phyloP scores from a whole-genome alignment of 2,888 invertebrate species.

The Sympetrum striolatum region DNA sequence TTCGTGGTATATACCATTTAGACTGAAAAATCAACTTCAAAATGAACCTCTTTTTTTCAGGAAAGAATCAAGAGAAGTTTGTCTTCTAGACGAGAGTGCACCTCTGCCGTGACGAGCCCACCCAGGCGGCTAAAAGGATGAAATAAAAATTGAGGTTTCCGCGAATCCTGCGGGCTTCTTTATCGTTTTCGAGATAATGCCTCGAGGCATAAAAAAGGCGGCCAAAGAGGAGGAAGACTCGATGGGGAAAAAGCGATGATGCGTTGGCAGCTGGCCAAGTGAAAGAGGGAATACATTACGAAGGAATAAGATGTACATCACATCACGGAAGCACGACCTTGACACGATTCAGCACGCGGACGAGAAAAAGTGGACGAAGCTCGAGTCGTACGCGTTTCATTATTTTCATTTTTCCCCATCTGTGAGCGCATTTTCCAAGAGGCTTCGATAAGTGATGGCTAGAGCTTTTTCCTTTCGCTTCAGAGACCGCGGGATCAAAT shows the following conservation, averaged over 20 bases:
- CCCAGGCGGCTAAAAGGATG: too few relatives aligned
- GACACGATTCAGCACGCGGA: constrained; percentile 26
- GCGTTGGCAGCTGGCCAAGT: neutral
- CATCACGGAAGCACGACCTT: constrained; percentile 19
- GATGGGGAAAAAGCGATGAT: neutral
- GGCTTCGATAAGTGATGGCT: too few relatives aligned
- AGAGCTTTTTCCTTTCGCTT: too few relatives aligned
- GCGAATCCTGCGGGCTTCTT: neutral
- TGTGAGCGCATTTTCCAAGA: too few relatives aligned
- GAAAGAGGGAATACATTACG: neutral
- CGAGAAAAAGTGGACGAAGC: neutral
- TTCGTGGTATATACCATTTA: too few relatives aligned
- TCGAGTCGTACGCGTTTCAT: constrained; percentile 5
- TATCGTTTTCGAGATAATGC: neutral
- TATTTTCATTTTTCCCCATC: neutral
- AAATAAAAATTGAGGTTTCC: too few relatives aligned
- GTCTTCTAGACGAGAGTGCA: too few relatives aligned
- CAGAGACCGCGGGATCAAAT: too few relatives aligned
- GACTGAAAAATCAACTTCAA: too few relatives aligned
- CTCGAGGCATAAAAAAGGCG: neutral
- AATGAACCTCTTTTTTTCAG: too few relatives aligned
- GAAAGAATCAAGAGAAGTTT: too few relatives aligned
- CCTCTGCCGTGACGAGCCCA: too few relatives aligned
- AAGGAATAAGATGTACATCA: constrained; percentile 17
- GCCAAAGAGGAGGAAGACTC: neutral